A percentile compares a stretch with the other conserved stretches of the same genome.
Evolutionary conservation across 37 sponge, comb jelly and placozoan genomes (phyloP).

Genomic region (Amphimedon queenslandica): DNA sequence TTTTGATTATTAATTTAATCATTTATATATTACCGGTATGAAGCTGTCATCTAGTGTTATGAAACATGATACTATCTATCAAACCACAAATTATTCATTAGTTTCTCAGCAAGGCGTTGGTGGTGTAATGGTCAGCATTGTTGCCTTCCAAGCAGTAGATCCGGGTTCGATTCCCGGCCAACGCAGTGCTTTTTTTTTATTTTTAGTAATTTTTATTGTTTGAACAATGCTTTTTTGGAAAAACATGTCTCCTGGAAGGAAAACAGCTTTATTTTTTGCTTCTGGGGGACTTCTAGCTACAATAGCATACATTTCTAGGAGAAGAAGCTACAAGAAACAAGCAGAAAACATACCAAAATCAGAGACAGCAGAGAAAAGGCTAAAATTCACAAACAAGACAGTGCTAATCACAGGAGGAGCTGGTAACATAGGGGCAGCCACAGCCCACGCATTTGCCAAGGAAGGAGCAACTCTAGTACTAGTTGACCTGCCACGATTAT

Average conservation of each 20-base stretch:
- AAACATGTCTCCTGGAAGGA: no score
- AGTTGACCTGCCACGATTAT: slow-evolving; percentile 50
- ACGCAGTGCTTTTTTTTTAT: background rate
- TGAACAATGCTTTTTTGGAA: no score
- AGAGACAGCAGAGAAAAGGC: background rate
- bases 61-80: no score
- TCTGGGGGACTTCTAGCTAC: background rate
- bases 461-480: slow-evolving; percentile 65
- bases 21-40: no score
- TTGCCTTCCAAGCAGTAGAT: slow-evolving; percentile 43
- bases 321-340: background rate
- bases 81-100: no score
- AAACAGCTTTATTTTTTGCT: background rate
- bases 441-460: slow-evolving; percentile 56
- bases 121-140: slow-evolving; percentile 39
- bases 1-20: no score
- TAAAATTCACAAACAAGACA: slow-evolving; percentile 23
- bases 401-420: slow-evolving; percentile 85
- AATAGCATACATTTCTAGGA: background rate
- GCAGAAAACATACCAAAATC: background rate
- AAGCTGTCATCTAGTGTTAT: no score
- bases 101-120: background rate
- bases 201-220: no score
- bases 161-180: slow-evolving; percentile 26
- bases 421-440: slow-evolving; percentile 74